phyloP scores from a whole-genome alignment of 2,113 vertebrate species.

The Gambusia affinis region DNA sequence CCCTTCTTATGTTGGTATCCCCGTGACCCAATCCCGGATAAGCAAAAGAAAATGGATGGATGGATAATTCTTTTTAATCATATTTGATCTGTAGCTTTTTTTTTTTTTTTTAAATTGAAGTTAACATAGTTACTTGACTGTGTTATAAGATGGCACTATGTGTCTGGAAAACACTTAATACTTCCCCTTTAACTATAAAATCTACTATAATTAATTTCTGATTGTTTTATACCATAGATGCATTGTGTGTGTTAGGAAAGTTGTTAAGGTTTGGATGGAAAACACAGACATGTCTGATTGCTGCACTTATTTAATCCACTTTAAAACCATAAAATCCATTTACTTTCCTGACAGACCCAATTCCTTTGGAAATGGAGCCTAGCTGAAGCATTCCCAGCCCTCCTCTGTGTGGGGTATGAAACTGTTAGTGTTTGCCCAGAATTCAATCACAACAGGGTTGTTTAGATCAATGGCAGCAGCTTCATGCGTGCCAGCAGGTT shows the following conservation, averaged over 20 bases:
- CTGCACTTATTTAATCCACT: slow-evolving; percentile 2
- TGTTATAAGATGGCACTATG: no score
- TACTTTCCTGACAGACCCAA: slow-evolving; percentile 19
- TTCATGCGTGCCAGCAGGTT: slow-evolving; percentile 58
- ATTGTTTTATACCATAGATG: background rate
- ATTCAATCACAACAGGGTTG: slow-evolving; percentile 41
- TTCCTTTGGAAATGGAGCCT: slow-evolving; percentile 14
- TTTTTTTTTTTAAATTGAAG: no score
- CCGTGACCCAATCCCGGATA: no score
- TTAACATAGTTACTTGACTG: no score
- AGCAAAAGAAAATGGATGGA: no score
- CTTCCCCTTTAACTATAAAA: background rate
- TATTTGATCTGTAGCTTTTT: no score
- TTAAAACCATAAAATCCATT: slow-evolving; percentile 22
- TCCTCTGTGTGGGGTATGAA: slow-evolving; percentile 46
- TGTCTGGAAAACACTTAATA: no score
- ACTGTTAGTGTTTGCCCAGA: slow-evolving; percentile 41
- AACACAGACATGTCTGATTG: background rate
- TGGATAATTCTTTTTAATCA: no score
- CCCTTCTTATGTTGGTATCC: no score
- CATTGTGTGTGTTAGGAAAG: background rate
- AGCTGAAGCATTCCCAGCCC: slow-evolving; percentile 42
- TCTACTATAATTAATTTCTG: background rate
- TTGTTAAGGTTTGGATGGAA: background rate
- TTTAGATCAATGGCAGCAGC: slow-evolving; percentile 62